Evolutionary conservation across 2,797 vertebrate genomes (phyloP).

Genomic region (Enteromius paludinosus): DNA sequence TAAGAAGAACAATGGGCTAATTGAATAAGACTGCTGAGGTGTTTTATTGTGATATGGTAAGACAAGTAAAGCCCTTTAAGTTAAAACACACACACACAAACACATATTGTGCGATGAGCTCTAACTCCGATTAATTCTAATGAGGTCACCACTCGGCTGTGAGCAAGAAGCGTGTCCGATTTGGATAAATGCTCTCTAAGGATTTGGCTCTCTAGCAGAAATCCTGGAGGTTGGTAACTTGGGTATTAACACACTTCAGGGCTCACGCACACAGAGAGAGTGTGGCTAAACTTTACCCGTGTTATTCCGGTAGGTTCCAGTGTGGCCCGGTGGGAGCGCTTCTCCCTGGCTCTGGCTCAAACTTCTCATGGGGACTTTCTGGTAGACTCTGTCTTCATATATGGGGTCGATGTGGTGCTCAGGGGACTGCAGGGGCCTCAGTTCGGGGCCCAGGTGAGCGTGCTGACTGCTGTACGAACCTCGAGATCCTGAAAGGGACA

Average conservation of each 20-base stretch:
- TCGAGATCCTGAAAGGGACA: slow-evolving; percentile 83
- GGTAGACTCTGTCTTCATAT: slow-evolving; percentile 97
- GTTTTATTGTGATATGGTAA: slow-evolving; percentile 42
- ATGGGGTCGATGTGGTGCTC: slow-evolving; percentile 98
- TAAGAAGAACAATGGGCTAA: slow-evolving; percentile 69
- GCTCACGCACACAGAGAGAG: not conserved
- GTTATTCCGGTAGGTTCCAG: slow-evolving; percentile 91
- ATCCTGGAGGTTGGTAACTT: slow-evolving; percentile 32
- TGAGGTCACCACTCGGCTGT: slow-evolving; percentile 52
- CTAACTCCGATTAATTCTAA: slow-evolving; percentile 50
- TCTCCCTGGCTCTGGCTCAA: slow-evolving; percentile 96
- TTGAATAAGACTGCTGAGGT: slow-evolving; percentile 46
- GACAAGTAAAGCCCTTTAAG: slow-evolving; percentile 39
- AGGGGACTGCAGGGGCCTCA: slow-evolving; percentile 92
- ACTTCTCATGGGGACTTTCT: slow-evolving; percentile 97
- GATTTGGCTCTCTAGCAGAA: slow-evolving; percentile 49
- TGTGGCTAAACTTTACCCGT: slow-evolving; percentile 79
- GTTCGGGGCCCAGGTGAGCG: slow-evolving; percentile 88
- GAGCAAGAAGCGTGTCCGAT: slow-evolving; percentile 47
- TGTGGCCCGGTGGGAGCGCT: slow-evolving; percentile 83
- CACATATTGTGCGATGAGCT: slow-evolving; percentile 19
- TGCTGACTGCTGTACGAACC: slow-evolving; percentile 96
- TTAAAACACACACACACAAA: slow-evolving; percentile 7
- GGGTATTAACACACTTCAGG: slow-evolving; percentile 37
- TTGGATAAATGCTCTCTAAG: slow-evolving; percentile 43